A percentile compares a stretch with the other conserved stretches of the same genome.
phyloP scores from a whole-genome alignment of 2,113 vertebrate genomes.

The Anarrhichthys ocellatus region DNA sequence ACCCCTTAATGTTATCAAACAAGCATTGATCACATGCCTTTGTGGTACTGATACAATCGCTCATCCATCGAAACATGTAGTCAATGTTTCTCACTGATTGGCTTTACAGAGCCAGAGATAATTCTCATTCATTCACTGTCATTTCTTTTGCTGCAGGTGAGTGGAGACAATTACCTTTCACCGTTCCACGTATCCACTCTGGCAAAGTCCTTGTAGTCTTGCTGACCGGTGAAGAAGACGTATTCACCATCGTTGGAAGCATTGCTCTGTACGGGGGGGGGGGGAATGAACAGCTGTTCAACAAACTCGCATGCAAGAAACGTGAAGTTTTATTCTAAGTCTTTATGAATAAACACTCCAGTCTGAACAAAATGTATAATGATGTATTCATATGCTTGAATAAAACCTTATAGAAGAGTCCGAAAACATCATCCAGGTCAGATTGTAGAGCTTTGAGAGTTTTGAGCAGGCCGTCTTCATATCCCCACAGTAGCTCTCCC shows the following conservation, averaged over 20 bases:
- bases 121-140: not conserved
- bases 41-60: not conserved
- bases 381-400: not conserved
- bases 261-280: slow-evolving; percentile 85
- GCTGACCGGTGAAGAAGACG: slow-evolving; percentile 89
- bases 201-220: slow-evolving; percentile 90
- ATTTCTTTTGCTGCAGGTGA: not conserved
- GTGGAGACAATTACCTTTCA: slow-evolving; percentile 82
- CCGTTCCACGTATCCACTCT: slow-evolving; percentile 91
- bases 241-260: slow-evolving; percentile 92
- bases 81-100: slow-evolving; percentile 1
- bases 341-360: not conserved
- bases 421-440: slow-evolving; percentile 84
- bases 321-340: not conserved
- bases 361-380: not conserved
- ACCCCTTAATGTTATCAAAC: not conserved
- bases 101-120: not conserved
- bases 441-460: slow-evolving; percentile 61
- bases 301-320: not conserved
- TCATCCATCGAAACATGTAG: not conserved
- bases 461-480: slow-evolving; percentile 88
- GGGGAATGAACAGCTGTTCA: not conserved
- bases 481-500: slow-evolving; percentile 92
- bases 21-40: not conserved
- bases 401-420: slow-evolving; percentile 92